Evolutionary conservation across 2,113 vertebrate species (phyloP).

Genomic region (Epinephelus moara): DNA sequence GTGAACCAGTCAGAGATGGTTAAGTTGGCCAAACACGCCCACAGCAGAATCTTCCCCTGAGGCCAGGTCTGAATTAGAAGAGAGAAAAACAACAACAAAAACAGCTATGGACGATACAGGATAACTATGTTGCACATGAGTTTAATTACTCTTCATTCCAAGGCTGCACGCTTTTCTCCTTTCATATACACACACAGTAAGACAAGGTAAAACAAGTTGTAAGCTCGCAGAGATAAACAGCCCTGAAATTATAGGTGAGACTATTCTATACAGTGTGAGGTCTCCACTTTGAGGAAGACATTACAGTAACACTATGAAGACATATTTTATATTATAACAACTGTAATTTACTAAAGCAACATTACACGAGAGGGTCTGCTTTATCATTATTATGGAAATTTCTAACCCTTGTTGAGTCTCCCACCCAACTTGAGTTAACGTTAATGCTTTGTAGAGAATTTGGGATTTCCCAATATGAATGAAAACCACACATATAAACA

Average conservation of each 20-base stretch:
- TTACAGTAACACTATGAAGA: not conserved
- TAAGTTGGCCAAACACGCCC: constrained; percentile 63
- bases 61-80: constrained; percentile 49
- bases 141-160: not conserved
- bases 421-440: no score
- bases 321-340: not conserved
- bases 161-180: not conserved
- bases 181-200: not conserved
- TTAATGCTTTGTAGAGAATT: no score
- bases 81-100: constrained; percentile 36
- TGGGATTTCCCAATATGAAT: no score
- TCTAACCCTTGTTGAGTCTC: no score
- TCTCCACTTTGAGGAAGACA: not conserved
- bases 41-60: constrained; percentile 27
- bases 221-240: not conserved
- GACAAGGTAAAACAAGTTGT: not conserved
- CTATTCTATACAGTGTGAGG: not conserved
- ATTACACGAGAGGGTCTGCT: no score
- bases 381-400: no score
- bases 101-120: not conserved
- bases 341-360: not conserved
- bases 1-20: constrained; percentile 57
- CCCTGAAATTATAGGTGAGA: not conserved
- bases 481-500: no score
- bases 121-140: not conserved